Base-by-base conservation (phyloP, 2,888 invertebrate species). In the Drosophila algonquin region DNA sequence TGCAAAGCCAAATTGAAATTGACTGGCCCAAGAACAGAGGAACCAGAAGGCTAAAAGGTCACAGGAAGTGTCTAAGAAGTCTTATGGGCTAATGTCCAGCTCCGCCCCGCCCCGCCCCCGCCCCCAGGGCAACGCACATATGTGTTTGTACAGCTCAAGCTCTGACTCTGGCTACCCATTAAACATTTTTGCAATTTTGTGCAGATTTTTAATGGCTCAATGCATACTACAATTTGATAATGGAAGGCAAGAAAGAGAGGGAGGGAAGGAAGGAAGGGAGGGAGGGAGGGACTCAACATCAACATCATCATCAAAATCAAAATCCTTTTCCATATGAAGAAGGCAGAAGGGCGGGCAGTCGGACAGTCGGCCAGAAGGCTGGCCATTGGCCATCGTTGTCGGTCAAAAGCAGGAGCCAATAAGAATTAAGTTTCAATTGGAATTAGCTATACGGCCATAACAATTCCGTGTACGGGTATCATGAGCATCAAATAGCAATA, bases 51-150 rank as follows among this genome's bases (percentile, higher is more conserved):
- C 35, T 32, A 40, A 6, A 40, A 27, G 71, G 56, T 21, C 45
- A 73, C 71, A 58, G 71, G 71, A 72, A 72, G 65, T 73, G 65
- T 12, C 53, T 47, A 64, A 64, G 53, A 32, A 73, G 63, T 53
- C 35, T 63, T 64, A 57, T n/a, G 55, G 47, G 48, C 48, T 18
- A 35, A 32, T 57, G 45, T 40, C 35, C 55, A 50, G 48, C 47
- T 30, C 67, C 40, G 14, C 7, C n/a, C n/a, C n/a, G n/a, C 40
- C 14, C 40, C 40, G 14, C 7, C 40, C 14, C 40, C 14, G 14
- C 21, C 21, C 21, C 21, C n/a, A 7, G 12, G 40, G 40, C 40
- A 40, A 40, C 40, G 2, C n/a, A 40, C 40, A 40, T 40, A n/a
- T 40, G 40, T 40, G 40, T 40, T 14, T 14, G 6, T 14, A 40